Base-by-base conservation (phyloP, 2,888 invertebrate genomes). In the Eupithecia insigniata region DNA sequence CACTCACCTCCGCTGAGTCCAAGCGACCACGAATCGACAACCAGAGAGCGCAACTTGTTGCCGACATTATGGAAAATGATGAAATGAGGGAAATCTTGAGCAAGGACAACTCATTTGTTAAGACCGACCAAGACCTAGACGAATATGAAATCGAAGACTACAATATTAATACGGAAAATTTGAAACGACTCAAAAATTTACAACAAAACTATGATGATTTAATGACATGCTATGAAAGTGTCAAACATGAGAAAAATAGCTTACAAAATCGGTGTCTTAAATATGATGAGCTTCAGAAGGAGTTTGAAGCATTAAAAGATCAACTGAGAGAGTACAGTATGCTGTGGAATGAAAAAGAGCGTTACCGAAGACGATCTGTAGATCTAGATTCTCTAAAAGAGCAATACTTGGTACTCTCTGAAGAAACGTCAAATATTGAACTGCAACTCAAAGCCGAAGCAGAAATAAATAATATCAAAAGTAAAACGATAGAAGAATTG, bases 311-410 rank as follows among this genome's bases (percentile, higher is more conserved):
- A 28, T 79, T 93, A 61, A 86, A 85, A 79, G 76, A 73, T 72
- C 88, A 90, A 78, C 79, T 93, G 68, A 83, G 85, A 70, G 92
- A 92, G 78, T 93, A 92, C 73, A 90, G 88, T 81, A 78, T 84
- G 55, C 74, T 93, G 36, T 92, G 92, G 91, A 89, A 86, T 77
- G 94, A 94, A 84, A 93, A 90, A 84, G 94, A 92, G 76, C 87
- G 89, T 85, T 92, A 88, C 70, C 82, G 85, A 68, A 90, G 87
- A 77, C 87, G 93, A 6, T 93, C 93, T 6, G 82, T 83, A 69
- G 90, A 91, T 77, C 83, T 93, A 26, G 93, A 94, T 76, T 73
- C 77, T 30, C 83, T 94, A 71, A 93, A 92, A 82, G 90, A 92
- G 78, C 88, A 92, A 76, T 93, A 86, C 80, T 82, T 91, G 67